Conservation (phyloP, 2,888 invertebrate genomes). For the Mythimna pallens region DNA sequence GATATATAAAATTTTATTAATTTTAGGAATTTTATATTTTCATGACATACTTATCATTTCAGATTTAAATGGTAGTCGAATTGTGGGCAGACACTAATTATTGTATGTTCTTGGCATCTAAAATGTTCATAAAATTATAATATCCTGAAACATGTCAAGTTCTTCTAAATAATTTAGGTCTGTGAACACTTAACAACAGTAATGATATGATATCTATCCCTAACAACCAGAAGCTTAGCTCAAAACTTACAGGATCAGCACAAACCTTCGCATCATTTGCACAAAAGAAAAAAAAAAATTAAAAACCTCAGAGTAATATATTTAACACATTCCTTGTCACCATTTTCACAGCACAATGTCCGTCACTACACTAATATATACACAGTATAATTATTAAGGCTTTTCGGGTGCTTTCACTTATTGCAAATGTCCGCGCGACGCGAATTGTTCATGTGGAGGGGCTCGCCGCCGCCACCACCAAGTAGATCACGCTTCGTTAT, state of each 20-base stretch:
- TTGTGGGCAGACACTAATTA: too few species aligned
- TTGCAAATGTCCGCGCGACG: conserved; percentile 61
- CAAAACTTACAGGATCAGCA: conserved; percentile 41
- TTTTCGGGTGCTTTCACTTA: conserved; percentile 77
- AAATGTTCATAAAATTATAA: background rate
- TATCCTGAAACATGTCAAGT: background rate
- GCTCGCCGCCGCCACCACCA: conserved; percentile 72
- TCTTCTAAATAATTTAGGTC: conserved; percentile 12
- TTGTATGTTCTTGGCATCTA: too few species aligned
- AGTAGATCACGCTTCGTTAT: conserved; percentile 84
- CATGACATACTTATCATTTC: conserved; percentile 15
- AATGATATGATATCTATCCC: conserved; percentile 41
- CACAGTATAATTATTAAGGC: conserved; percentile 88
- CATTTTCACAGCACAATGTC: conserved; percentile 81
- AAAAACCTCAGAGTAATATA: conserved; percentile 74
- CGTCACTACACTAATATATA: conserved; percentile 84
- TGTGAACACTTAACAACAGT: conserved; percentile 45
- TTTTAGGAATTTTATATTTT: conserved; percentile 10
- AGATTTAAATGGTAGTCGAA: conserved; percentile 13
- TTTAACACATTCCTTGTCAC: conserved; percentile 78
- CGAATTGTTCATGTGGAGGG: conserved; percentile 43
- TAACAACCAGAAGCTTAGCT: conserved; percentile 45
- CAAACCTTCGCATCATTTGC: conserved; percentile 83
- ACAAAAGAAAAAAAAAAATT: conserved; percentile 75
- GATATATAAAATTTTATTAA: background rate